These are phyloP conservation scores for Hippoglossus stenolepis DNA, from an alignment of 2,113 vertebrate species.

Conservation along the genomic window DNA sequence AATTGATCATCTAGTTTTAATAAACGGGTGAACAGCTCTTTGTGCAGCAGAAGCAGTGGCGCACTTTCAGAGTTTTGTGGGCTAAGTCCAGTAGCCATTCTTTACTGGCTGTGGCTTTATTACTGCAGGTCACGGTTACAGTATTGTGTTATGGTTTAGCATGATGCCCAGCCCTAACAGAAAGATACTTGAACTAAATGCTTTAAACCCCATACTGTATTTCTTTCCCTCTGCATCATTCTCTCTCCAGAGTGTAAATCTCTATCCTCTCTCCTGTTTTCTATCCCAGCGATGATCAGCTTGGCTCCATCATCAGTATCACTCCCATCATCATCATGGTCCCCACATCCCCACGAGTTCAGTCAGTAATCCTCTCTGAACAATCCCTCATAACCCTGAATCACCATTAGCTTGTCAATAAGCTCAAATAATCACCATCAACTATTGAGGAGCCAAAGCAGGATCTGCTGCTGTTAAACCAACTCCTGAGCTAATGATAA, in stretches of 20 bases:
- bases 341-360: constrained; percentile 46
- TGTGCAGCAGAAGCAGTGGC: no score
- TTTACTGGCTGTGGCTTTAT: no score
- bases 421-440: constrained; percentile 70
- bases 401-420: constrained; percentile 73
- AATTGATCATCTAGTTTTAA: no score
- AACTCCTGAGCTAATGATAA: constrained; percentile 52
- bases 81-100: no score
- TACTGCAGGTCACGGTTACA: no score
- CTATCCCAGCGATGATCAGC: constrained; percentile 39
- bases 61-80: no score
- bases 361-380: constrained; percentile 69
- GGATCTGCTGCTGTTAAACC: constrained; percentile 55
- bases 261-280: constrained; percentile 10
- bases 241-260: constrained; percentile 3
- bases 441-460: constrained; percentile 55
- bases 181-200: neutral
- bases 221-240: neutral
- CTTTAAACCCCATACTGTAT: neutral
- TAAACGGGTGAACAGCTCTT: no score
- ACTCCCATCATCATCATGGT: constrained; percentile 32
- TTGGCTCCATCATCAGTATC: constrained; percentile 1
- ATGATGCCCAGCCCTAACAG: no score
- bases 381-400: constrained; percentile 68
- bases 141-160: neutral